Evolutionary conservation across 2,888 invertebrate genomes (phyloP).

Genomic region (Gari tellinella): DNA sequence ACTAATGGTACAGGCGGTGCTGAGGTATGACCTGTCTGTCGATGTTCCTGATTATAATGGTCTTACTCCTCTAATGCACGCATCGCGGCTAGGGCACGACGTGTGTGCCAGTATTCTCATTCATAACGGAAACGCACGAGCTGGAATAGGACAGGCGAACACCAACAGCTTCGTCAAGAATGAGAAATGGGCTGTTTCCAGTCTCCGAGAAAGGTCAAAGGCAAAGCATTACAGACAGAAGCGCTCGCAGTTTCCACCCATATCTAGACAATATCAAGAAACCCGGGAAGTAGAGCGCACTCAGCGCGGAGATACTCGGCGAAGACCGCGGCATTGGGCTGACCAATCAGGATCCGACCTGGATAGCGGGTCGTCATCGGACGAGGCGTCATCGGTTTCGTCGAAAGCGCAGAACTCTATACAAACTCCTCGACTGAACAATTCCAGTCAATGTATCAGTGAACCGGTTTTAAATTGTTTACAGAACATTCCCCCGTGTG

Average conservation of each 20-base stretch:
- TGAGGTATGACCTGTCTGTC: slow-evolving; percentile 56
- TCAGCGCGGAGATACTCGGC: too few species aligned
- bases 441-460: slow-evolving; percentile 9
- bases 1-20: slow-evolving; percentile 58
- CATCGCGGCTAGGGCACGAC: slow-evolving; percentile 63
- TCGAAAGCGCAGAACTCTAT: neutral
- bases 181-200: slow-evolving; percentile 63
- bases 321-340: too few species aligned
- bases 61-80: slow-evolving; percentile 68
- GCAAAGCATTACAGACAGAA: slow-evolving; percentile 34
- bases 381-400: neutral
- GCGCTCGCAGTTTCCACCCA: slow-evolving; percentile 47
- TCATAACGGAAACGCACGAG: slow-evolving; percentile 63
- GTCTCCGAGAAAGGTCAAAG: slow-evolving; percentile 48
- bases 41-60: slow-evolving; percentile 62
- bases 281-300: too few species aligned
- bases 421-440: neutral
- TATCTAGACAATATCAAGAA: slow-evolving; percentile 10
- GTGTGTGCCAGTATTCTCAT: slow-evolving; percentile 68
- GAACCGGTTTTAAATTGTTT: slow-evolving; percentile 17
- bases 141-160: slow-evolving; percentile 48
- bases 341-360: neutral
- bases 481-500: slow-evolving; percentile 34
- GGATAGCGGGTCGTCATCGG: slow-evolving; percentile 25
- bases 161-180: slow-evolving; percentile 46